Evolutionary conservation across 2,888 invertebrate genomes (phyloP), one percentile per base, ranked within the genome.

Genomic region (Caenorhabditis sp.): DNA sequence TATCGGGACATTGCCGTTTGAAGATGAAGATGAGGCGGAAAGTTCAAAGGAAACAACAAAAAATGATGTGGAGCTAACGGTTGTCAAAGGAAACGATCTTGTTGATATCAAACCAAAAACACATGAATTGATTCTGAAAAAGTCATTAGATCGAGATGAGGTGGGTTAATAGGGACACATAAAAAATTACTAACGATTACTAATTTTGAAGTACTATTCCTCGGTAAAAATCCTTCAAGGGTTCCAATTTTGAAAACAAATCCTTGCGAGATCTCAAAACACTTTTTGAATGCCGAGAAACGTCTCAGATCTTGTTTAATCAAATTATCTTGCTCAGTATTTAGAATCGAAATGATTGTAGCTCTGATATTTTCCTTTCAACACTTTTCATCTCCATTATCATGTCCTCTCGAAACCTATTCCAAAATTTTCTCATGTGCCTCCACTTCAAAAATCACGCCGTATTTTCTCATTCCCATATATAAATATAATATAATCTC

Each of bases 141-240:
- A 77, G 52, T 68, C 75, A 17, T 57, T 87, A 57, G 86, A 86
- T 62, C 68, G 86, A 7, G 86, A 86, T 67, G 80, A 83, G 80
- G 83, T 80, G 31, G 17, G 54, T 53, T 20, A 7, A 8, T 14
- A 53, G n/a, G n/a, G n/a, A n/a, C n/a, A n/a, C n/a, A n/a, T n/a
- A n/a, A n/a, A n/a, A n/a, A 52, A 52, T 52, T 58, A n/a, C n/a
- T n/a, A n/a, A n/a, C n/a, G n/a, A n/a, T n/a, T n/a, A n/a, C n/a
- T n/a, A n/a, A n/a, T n/a, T n/a, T n/a, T n/a, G n/a, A n/a, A n/a
- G n/a, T n/a, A n/a, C n/a, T n/a, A n/a, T n/a, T n/a, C n/a, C n/a
- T n/a, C n/a, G n/a, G n/a, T n/a, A n/a, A n/a, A n/a, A n/a, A n/a
- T n/a, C n/a, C n/a, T n/a, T n/a, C n/a, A n/a, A n/a, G n/a, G n/a